Conservation (phyloP, 2,888 invertebrate genomes). For the Ichneumoninae sp. region DNA sequence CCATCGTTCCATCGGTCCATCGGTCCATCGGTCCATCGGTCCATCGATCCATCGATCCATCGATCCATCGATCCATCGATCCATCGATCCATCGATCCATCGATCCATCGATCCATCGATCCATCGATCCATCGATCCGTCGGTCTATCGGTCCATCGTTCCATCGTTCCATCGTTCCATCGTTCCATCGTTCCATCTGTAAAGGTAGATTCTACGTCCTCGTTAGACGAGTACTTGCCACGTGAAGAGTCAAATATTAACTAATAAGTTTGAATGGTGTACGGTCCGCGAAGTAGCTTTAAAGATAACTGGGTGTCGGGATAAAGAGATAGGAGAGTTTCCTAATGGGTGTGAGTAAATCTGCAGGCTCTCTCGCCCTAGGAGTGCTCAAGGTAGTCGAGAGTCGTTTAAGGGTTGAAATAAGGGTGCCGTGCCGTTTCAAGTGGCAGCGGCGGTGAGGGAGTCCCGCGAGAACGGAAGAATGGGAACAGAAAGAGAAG, state of each 20-base stretch:
- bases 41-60: too few species aligned
- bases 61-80: too few species aligned
- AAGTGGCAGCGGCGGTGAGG: conserved; percentile 22
- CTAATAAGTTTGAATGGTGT: not conserved
- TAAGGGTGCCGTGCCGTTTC: conserved; percentile 40
- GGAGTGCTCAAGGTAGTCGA: conserved; percentile 32
- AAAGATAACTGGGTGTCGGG: not conserved
- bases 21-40: too few species aligned
- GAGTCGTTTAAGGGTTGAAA: conserved; percentile 52
- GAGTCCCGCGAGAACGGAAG: conserved; percentile 14
- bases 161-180: too few species aligned
- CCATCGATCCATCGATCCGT: too few species aligned
- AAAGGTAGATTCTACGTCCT: not conserved
- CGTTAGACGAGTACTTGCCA: not conserved
- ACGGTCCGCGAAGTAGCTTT: not conserved
- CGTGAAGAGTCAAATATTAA: not conserved
- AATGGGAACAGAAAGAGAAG: conserved; percentile 44
- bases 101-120: too few species aligned
- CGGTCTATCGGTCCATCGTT: too few species aligned
- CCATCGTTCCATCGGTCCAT: too few species aligned
- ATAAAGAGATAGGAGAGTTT: not conserved
- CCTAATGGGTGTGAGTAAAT: conserved; percentile 7
- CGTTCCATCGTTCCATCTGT: too few species aligned
- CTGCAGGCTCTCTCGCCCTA: not conserved
- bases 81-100: too few species aligned